phyloP scores from a whole-genome alignment of 2,888 invertebrate genomes.

The Drosophila fungiperda region DNA sequence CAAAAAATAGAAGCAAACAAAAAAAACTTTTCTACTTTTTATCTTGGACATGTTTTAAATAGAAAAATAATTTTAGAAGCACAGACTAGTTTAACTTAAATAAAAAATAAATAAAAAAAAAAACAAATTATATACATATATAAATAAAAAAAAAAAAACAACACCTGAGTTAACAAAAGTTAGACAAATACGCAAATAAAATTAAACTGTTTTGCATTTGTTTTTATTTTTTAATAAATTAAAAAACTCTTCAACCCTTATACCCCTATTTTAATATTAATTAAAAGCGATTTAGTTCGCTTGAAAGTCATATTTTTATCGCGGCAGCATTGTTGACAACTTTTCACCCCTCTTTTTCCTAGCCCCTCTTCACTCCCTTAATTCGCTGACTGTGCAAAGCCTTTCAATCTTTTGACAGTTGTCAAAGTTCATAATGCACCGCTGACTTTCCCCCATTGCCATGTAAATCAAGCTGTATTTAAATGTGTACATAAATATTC shows the following conservation, averaged over 20 bases:
- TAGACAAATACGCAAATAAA: neutral
- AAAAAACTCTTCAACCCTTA: neutral
- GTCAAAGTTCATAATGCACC: slow-evolving; percentile 47
- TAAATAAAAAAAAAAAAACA: neutral
- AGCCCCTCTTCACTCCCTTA: neutral
- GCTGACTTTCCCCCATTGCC: slow-evolving; percentile 25
- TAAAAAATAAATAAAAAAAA: neutral
- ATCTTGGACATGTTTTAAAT: neutral
- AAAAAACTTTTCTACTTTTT: neutral
- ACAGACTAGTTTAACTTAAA: neutral
- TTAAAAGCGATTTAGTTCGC: neutral
- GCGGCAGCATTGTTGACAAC: slow-evolving; percentile 3
- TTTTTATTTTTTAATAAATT: neutral
- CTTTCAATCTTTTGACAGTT: slow-evolving; percentile 47
- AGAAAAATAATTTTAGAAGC: too few species aligned
- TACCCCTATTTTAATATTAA: neutral
- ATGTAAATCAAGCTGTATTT: slow-evolving; percentile 47
- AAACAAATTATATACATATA: neutral
- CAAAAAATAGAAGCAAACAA: slow-evolving; percentile 26
- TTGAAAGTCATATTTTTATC: neutral
- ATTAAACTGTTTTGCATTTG: neutral
- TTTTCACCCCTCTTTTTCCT: slow-evolving; percentile 20
- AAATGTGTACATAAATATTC: slow-evolving; percentile 16
- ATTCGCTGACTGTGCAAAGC: slow-evolving; percentile 18
- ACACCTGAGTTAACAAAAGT: neutral